phyloP scores from a whole-genome alignment of 2,888 invertebrate species.

The Sthenelais limicola region DNA sequence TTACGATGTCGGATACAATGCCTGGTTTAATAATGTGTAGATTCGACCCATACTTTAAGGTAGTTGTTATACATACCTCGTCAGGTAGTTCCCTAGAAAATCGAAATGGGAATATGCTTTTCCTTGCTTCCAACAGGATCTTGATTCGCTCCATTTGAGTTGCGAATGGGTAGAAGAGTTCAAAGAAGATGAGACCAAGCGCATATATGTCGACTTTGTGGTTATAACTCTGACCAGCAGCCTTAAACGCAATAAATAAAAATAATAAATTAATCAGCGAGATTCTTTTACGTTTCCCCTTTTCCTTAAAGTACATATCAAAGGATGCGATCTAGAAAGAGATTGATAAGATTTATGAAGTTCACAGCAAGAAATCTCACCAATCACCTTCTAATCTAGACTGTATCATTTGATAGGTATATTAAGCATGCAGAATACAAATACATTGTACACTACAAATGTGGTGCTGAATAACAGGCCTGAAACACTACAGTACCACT shows the following conservation, averaged over 20 bases:
- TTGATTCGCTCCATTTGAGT: slow-evolving; percentile 91
- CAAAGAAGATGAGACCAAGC: slow-evolving; percentile 93
- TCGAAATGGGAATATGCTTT: slow-evolving; percentile 77
- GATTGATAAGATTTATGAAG: no score
- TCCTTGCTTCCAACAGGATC: slow-evolving; percentile 76
- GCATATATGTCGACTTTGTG: slow-evolving; percentile 95
- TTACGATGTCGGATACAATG: no score
- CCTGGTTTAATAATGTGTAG: no score
- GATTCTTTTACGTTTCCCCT: neutral
- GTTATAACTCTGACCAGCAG: slow-evolving; percentile 68
- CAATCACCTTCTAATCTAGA: no score
- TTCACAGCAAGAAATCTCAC: no score
- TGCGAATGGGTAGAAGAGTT: slow-evolving; percentile 88
- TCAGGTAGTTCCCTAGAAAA: slow-evolving; percentile 79
- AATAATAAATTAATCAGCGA: neutral
- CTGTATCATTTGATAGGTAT: no score
- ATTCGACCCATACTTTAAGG: neutral
- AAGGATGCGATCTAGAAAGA: no score
- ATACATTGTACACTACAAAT: no score
- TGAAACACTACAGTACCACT: no score
- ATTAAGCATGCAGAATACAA: no score
- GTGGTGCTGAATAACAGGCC: no score
- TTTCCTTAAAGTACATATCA: no score
- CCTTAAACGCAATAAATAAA: slow-evolving; percentile 57
- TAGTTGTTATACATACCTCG: slow-evolving; percentile 77